Evolutionary conservation across 2,113 vertebrate genomes (phyloP).

Genomic region (Dicrurus megarhynchus): DNA sequence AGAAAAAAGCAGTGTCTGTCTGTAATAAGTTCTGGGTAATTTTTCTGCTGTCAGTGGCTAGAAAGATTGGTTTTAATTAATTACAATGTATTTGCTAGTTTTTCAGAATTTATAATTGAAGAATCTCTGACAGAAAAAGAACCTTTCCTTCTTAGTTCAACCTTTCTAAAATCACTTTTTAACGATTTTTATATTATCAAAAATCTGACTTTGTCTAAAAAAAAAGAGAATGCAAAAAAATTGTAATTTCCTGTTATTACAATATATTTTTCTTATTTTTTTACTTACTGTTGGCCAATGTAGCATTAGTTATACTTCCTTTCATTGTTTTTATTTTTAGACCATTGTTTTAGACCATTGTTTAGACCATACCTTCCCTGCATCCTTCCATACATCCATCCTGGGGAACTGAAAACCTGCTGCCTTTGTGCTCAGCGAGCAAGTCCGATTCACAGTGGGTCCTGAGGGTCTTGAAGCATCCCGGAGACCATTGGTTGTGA

Average conservation of each 20-base stretch:
- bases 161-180: constrained; percentile 52
- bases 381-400: neutral
- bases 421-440: neutral
- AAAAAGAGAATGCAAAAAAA: neutral
- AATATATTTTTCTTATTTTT: neutral
- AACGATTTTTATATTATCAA: constrained; percentile 63
- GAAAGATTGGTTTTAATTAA: neutral
- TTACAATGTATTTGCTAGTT: neutral
- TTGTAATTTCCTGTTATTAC: neutral
- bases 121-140: constrained; percentile 46
- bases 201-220: constrained; percentile 61
- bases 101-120: neutral
- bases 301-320: neutral
- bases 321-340: neutral
- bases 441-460: fast-evolving
- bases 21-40: neutral
- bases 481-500: neutral
- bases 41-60: neutral
- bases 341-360: too few species aligned
- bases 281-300: neutral
- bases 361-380: neutral
- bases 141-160: constrained; percentile 39
- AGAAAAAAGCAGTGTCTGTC: neutral
- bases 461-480: neutral
- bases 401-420: neutral